Evolutionary conservation across 2,888 invertebrate species (phyloP).

Genomic region (Malthinus seriepunctatus): DNA sequence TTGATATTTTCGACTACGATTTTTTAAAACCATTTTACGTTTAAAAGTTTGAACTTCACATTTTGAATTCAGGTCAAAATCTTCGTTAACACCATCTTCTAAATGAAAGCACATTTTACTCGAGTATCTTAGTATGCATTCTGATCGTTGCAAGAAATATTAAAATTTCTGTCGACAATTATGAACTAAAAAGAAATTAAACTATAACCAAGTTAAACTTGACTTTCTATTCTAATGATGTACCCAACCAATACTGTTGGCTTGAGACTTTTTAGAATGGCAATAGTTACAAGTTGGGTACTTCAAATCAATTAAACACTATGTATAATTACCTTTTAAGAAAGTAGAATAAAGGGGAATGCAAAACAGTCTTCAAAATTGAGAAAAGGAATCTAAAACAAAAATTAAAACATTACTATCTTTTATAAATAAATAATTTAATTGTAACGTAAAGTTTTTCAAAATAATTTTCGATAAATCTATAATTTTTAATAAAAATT

Average conservation of each 20-base stretch:
- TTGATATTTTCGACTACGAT: background rate
- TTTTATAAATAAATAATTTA: background rate
- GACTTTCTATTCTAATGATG: no score
- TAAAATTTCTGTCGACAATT: background rate
- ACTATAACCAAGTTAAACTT: no score
- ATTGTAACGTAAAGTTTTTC: background rate
- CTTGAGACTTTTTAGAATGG: no score
- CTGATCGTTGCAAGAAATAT: constrained; percentile 1
- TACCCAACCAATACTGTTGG: no score
- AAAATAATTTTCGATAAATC: constrained; percentile 36
- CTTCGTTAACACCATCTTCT: constrained; percentile 1
- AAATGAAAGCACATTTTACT: constrained; percentile 20
- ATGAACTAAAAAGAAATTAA: no score
- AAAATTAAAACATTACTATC: background rate
- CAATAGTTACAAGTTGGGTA: no score
- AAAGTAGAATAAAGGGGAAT: constrained; percentile 13
- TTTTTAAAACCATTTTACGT: background rate
- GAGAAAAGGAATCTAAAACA: constrained; percentile 22
- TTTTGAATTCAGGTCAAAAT: constrained; percentile 12
- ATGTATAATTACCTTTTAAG: background rate
- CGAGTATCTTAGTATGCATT: constrained; percentile 5
- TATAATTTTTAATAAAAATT: constrained; percentile 50
- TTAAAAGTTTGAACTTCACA: constrained; percentile 5
- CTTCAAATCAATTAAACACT: no score
- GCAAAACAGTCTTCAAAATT: constrained; percentile 22